These are phyloP conservation scores for Marronus borbonicus DNA, from an alignment of 2,888 invertebrate genomes.

Conservation along the genomic window DNA sequence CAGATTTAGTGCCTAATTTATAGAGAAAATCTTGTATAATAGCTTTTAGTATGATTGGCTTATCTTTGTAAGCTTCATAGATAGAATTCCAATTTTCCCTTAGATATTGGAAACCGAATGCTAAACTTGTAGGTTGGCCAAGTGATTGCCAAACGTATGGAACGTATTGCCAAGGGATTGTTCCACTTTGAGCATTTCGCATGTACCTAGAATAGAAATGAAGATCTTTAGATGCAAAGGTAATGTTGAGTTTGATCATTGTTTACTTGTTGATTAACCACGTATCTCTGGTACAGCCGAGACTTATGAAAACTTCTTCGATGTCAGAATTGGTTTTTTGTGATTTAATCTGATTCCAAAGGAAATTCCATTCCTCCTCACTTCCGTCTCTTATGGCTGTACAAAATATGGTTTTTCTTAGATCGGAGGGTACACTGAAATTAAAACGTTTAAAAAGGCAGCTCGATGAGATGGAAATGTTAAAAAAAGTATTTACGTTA, in stretches of 20 bases:
- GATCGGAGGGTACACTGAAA: constrained; percentile 77
- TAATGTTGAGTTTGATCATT: neutral
- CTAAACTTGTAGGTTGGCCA: constrained; percentile 64
- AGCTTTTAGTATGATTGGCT: constrained; percentile 63
- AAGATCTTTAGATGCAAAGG: no score
- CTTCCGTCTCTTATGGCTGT: constrained; percentile 77
- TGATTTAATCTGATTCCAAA: constrained; percentile 73
- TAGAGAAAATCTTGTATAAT: constrained; percentile 67
- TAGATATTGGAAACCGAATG: constrained; percentile 66
- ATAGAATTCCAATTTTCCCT: constrained; percentile 66
- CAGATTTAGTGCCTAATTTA: constrained; percentile 65
- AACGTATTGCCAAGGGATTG: constrained; percentile 64
- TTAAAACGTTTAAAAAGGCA: constrained; percentile 13
- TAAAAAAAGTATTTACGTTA: constrained; percentile 62
- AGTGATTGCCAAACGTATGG: constrained; percentile 67
- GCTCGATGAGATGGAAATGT: neutral
- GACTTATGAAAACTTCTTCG: constrained; percentile 68
- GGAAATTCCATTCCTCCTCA: constrained; percentile 80
- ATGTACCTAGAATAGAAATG: constrained; percentile 62
- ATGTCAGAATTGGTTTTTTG: constrained; percentile 36
- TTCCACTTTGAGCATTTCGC: constrained; percentile 64
- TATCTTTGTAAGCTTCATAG: constrained; percentile 63
- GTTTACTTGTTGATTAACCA: constrained; percentile 72
- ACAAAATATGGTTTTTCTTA: constrained; percentile 77
- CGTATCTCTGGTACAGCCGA: constrained; percentile 73